phyloP scores from a whole-genome alignment of 2,113 vertebrate genomes.

The Elachura formosa region DNA sequence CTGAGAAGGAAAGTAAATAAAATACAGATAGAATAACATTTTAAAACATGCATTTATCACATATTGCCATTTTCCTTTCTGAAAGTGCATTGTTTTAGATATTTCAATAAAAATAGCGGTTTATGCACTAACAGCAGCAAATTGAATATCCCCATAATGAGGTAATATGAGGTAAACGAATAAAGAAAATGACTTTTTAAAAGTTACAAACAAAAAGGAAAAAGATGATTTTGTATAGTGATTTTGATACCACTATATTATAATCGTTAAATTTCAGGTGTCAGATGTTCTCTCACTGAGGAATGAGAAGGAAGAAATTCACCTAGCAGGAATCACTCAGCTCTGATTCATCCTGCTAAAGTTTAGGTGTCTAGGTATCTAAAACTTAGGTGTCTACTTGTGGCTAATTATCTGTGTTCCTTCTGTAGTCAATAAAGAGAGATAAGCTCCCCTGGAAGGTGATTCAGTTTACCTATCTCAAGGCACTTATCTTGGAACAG shows the following conservation, averaged over 20 bases:
- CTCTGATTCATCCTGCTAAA: slow-evolving; percentile 11
- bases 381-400: slow-evolving; percentile 35
- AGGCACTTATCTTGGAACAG: background rate
- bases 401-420: slow-evolving; percentile 12
- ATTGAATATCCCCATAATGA: background rate
- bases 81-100: background rate
- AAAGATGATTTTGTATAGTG: background rate
- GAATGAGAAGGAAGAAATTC: slow-evolving; percentile 11
- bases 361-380: background rate
- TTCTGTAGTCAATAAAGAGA: background rate
- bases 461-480: slow-evolving; percentile 23
- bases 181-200: background rate
- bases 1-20: slow-evolving; percentile 10
- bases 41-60: background rate
- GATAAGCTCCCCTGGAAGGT: background rate
- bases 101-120: background rate
- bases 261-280: too few species aligned
- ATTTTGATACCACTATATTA: too few species aligned
- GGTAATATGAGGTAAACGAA: background rate
- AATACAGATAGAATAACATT: background rate
- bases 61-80: background rate
- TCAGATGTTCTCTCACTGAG: background rate
- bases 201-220: background rate
- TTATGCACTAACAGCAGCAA: background rate
- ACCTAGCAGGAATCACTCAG: background rate